phyloP scores from a whole-genome alignment of 2,888 invertebrate species.

The Hylaea fasciaria region DNA sequence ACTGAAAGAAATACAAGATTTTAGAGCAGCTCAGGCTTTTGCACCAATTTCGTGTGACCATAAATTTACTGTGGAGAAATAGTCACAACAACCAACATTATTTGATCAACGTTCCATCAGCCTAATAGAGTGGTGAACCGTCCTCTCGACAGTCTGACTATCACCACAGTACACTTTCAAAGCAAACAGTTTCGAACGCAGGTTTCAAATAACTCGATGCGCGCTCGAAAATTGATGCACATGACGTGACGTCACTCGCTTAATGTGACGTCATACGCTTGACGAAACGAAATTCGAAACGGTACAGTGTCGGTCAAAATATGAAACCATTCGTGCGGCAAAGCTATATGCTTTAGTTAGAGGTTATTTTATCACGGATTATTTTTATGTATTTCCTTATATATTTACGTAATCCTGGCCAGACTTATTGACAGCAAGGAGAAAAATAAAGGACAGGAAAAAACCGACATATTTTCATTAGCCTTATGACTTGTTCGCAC shows the following conservation, averaged over 20 bases:
- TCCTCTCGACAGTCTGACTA: slow-evolving; percentile 1
- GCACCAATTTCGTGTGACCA: neutral
- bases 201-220: slow-evolving; percentile 32
- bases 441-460: too few species aligned
- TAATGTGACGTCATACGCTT: slow-evolving; percentile 18
- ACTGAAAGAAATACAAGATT: too few species aligned
- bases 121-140: slow-evolving; percentile 6
- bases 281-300: slow-evolving; percentile 5
- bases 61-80: neutral
- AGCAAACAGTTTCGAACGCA: slow-evolving; percentile 39
- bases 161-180: slow-evolving; percentile 34
- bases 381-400: neutral
- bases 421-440: too few species aligned
- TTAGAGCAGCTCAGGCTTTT: too few species aligned
- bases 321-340: neutral
- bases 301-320: neutral
- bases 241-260: slow-evolving; percentile 40
- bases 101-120: slow-evolving; percentile 17
- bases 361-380: too few species aligned
- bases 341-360: neutral
- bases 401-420: too few species aligned
- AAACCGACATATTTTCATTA: too few species aligned
- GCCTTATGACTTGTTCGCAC: too few species aligned
- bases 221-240: slow-evolving; percentile 48
- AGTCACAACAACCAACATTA: slow-evolving; percentile 1